Evolutionary conservation across 2,113 vertebrate species (phyloP).

Genomic region (Pachycephala philippinensis): DNA sequence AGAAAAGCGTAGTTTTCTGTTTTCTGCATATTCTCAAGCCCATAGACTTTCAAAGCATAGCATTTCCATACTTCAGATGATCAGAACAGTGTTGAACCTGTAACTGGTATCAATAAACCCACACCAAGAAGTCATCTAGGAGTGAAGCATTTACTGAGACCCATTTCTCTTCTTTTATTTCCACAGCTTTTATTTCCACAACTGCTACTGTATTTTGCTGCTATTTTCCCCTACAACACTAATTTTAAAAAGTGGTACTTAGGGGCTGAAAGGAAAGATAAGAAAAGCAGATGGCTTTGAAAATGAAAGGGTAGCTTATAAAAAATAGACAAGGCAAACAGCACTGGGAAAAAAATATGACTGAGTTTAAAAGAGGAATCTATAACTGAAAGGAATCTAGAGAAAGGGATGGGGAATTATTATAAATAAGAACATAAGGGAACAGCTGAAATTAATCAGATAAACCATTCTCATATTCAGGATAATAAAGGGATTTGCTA

Average conservation of each 20-base stretch:
- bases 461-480: background rate
- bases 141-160: background rate
- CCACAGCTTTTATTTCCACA: background rate
- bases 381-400: background rate
- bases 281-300: background rate
- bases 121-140: background rate
- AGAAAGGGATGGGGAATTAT: background rate
- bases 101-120: background rate
- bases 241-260: background rate
- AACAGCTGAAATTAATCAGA: slow-evolving; percentile 17
- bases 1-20: background rate
- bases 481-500: background rate
- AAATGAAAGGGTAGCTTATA: background rate
- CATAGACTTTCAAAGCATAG: background rate
- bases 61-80: background rate
- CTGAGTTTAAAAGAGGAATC: background rate
- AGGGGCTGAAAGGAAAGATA: background rate
- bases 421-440: background rate
- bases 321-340: background rate
- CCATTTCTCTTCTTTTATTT: background rate
- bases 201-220: background rate
- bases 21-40: background rate
- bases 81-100: background rate
- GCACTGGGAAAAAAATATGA: background rate
- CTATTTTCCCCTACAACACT: background rate